phyloP scores from a whole-genome alignment of 2,113 vertebrate genomes.

The Perca flavescens region DNA sequence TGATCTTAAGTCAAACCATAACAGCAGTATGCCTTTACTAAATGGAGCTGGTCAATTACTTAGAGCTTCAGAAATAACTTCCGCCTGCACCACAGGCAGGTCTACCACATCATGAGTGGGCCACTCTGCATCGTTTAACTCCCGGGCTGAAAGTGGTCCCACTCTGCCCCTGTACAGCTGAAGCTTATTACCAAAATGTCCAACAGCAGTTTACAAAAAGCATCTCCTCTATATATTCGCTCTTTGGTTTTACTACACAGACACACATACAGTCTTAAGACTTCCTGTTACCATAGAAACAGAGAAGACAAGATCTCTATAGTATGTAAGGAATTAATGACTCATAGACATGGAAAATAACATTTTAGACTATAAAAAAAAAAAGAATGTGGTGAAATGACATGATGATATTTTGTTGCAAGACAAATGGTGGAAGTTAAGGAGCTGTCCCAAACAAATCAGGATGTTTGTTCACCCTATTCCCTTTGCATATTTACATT shows the following conservation, averaged over 20 bases:
- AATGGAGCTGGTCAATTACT: slow-evolving; percentile 20
- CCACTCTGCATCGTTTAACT: slow-evolving; percentile 2
- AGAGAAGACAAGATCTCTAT: background rate
- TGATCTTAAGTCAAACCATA: slow-evolving; percentile 2
- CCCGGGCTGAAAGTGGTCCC: slow-evolving; percentile 20
- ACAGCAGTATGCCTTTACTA: slow-evolving; percentile 10
- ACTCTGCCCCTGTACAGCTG: background rate
- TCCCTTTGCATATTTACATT: background rate
- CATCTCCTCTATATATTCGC: background rate
- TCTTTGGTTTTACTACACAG: background rate
- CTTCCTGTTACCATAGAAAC: slow-evolving; percentile 41
- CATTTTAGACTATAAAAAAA: background rate
- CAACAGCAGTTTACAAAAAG: slow-evolving; percentile 27
- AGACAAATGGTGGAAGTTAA: background rate
- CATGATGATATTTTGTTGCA: background rate
- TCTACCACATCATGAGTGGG: background rate
- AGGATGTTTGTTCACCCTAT: background rate
- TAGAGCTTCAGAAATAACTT: slow-evolving; percentile 24
- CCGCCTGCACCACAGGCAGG: background rate
- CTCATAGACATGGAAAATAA: background rate
- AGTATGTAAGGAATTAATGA: slow-evolving; percentile 25
- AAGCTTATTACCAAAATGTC: slow-evolving; percentile 29
- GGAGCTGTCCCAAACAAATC: background rate
- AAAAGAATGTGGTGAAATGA: background rate
- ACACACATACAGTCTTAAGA: background rate